Evolutionary conservation across 2,888 invertebrate genomes (phyloP), one percentile per base, ranked within the genome.

Genomic region (Diplolepis rosae): DNA sequence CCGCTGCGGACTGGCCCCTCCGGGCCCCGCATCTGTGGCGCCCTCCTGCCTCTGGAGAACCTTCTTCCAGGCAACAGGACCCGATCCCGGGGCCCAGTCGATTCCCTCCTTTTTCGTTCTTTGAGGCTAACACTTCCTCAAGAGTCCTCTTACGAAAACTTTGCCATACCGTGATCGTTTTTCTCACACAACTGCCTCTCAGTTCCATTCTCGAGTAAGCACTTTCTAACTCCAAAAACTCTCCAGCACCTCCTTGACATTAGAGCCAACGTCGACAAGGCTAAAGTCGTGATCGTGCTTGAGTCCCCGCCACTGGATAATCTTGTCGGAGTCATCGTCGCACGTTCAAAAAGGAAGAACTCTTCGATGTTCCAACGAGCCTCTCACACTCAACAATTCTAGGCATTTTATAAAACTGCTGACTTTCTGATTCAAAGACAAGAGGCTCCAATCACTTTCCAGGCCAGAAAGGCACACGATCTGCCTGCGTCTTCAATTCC

Each of bases 11-110:
- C 84, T 83, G 83, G 83, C 83, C 83, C 82, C 84, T 77, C 82
- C 82, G 84, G 85, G 82, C 83, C 85, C 85, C 83, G 86, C 88
- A 88, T 88, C 87, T 87, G 87, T 86, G 80, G 84, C 79, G 80
- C 80, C 84, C 84, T 82, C 80, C 78, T 75, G 73, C 76, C 77
- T 76, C 76, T 70, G 65, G 65, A 71, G 69, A 69, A 66, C 61
- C 50, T 61, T 68, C 51, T 35, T 48, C 32, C 48, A 5, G 30
- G 35, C 45, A 42, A 54, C 70, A 48, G 45, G 42, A 65, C 65
- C 52, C 61, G 39, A 61, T 24, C 27, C 51, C 45, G 35, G 71
- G 71, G 76, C 74, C 79, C 61, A 52, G 28, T n/a, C 22, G 22
- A 50, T 69, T 22, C 61, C 48, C 61, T 48, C 61, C 50, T 50